These are phyloP conservation scores for Cheilosia soror DNA, from an alignment of 2,888 invertebrate species.

Conservation along the genomic window DNA sequence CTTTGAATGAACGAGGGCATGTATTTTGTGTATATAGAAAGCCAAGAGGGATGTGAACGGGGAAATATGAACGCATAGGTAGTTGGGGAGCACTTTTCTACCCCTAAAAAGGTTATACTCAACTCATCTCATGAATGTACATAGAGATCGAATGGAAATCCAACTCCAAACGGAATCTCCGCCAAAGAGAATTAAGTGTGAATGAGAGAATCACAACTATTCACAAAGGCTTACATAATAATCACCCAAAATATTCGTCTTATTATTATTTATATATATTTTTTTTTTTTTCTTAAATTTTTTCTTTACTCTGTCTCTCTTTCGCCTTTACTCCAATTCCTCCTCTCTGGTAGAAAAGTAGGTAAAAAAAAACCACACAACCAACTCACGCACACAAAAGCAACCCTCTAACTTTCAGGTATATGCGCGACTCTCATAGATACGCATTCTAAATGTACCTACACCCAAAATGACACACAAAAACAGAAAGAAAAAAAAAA, in stretches of 20 bases:
- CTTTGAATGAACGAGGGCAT: constrained; percentile 24
- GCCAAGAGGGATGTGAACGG: constrained; percentile 40
- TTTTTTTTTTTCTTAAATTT: constrained; percentile 3
- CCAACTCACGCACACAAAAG: constrained; percentile 55
- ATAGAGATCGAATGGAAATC: background rate
- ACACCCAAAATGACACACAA: constrained; percentile 37
- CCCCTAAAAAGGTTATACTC: constrained; percentile 30
- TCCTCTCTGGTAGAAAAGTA: constrained; percentile 1
- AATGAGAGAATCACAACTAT: constrained; percentile 20
- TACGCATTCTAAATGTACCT: constrained; percentile 64
- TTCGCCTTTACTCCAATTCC: constrained; percentile 41
- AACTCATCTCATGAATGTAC: too few species aligned
- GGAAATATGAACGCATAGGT: constrained; percentile 10
- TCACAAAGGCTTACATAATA: constrained; percentile 74
- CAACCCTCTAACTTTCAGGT: constrained; percentile 64
- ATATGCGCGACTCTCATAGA: constrained; percentile 68
- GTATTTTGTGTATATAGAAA: background rate
- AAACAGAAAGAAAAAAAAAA: constrained; percentile 7
- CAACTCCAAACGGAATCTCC: constrained; percentile 14
- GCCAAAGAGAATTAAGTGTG: constrained; percentile 61
- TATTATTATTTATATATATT: constrained; percentile 18
- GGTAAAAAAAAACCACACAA: constrained; percentile 27
- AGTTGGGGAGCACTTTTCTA: constrained; percentile 49
- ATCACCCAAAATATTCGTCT: constrained; percentile 28
- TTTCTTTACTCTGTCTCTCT: constrained; percentile 45